Conservation (phyloP, 2,888 invertebrate species). For the Drosophila buzzatii region DNA sequence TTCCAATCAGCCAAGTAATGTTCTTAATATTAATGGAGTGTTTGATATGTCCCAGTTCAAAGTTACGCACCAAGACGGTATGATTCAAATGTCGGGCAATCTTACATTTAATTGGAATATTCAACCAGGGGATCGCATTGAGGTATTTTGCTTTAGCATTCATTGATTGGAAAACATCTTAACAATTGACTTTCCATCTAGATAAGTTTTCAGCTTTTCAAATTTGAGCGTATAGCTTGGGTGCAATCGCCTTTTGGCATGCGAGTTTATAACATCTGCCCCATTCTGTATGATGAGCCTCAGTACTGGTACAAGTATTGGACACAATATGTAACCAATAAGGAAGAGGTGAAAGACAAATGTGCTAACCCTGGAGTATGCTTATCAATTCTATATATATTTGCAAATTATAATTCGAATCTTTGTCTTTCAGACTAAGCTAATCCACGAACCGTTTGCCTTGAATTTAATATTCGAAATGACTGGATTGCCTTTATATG, state of each 20-base stretch:
- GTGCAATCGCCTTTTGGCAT: background rate
- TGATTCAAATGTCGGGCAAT: background rate
- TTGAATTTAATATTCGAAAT: background rate
- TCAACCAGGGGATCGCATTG: background rate
- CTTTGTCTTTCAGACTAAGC: background rate
- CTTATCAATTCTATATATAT: background rate
- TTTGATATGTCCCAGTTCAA: background rate
- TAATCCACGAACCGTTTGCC: background rate
- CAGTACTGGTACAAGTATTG: background rate
- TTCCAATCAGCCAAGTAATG: background rate
- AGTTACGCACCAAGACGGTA: background rate
- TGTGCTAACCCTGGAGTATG: background rate
- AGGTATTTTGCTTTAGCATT: background rate
- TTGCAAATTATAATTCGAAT: background rate
- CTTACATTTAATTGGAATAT: background rate
- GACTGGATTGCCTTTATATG: background rate
- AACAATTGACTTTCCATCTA: background rate
- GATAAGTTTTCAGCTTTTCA: background rate
- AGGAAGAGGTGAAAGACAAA: background rate
- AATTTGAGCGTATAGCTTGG: constrained; percentile 19
- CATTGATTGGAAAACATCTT: background rate
- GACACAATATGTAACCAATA: background rate
- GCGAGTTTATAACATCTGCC: background rate
- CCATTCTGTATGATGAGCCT: background rate
- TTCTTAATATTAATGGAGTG: background rate